phyloP scores from a whole-genome alignment of 1,140 invertebrate species.

The Apis mellifera region Amel_HAv3.1 CM009932.2:15679501-15680000 shows the following conservation, averaged over 20 bases:
- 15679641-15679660: slow-evolving; percentile 38
- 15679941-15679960: too few species aligned
- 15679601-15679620: slow-evolving; percentile 46
- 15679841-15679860: not conserved
- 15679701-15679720: slow-evolving; percentile 7
- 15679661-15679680: slow-evolving; percentile 35
- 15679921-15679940: too few species aligned
- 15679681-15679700: slow-evolving; percentile 26
- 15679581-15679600: slow-evolving; percentile 36
- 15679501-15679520: not conserved
- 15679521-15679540: not conserved
- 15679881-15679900: too few species aligned
- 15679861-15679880: too few species aligned
- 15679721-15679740: not conserved
- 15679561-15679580: slow-evolving; percentile 21
- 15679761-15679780: slow-evolving; percentile 4
- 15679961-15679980: too few species aligned
- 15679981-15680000: too few species aligned
- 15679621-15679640: slow-evolving; percentile 58
- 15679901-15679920: too few species aligned
- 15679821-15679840: slow-evolving; percentile 56
- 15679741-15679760: slow-evolving; percentile 10
- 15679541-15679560: not conserved
- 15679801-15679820: slow-evolving; percentile 42
- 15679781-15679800: slow-evolving; percentile 38